Conservation (phyloP, 2,888 invertebrate species). For the Clostera curtula region DNA sequence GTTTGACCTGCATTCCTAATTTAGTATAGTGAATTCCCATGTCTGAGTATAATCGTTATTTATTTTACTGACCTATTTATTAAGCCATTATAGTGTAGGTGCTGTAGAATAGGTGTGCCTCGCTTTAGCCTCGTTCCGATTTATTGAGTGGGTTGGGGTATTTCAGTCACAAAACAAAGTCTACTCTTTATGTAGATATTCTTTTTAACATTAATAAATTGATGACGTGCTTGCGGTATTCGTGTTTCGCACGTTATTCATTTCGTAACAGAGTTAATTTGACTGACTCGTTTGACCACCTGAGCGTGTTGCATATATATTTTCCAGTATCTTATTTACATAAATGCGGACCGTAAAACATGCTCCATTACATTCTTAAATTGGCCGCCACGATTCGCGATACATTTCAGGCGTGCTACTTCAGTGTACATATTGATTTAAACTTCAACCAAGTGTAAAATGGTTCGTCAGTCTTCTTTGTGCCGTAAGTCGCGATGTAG, state of each 20-base stretch:
- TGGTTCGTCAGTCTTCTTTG: slow-evolving; percentile 37
- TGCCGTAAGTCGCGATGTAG: slow-evolving; percentile 30
- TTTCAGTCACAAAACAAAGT: too few relatives aligned
- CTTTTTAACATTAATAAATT: slow-evolving; percentile 6
- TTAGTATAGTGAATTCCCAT: too few relatives aligned
- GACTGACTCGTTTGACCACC: slow-evolving; percentile 42
- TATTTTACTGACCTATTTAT: too few relatives aligned
- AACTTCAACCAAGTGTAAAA: slow-evolving; percentile 43
- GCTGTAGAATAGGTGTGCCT: slow-evolving; percentile 20
- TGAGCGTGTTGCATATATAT: slow-evolving; percentile 38
- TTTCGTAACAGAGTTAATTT: slow-evolving; percentile 45
- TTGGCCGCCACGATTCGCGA: slow-evolving; percentile 32
- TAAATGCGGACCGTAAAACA: slow-evolving; percentile 26
- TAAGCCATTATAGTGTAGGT: slow-evolving; percentile 1
- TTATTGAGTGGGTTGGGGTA: slow-evolving; percentile 23
- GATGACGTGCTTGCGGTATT: slow-evolving; percentile 15
- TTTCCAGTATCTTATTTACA: slow-evolving; percentile 22
- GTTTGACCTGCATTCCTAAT: too few relatives aligned
- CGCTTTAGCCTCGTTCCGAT: slow-evolving; percentile 27
- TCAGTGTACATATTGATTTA: slow-evolving; percentile 38
- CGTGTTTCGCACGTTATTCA: slow-evolving; percentile 39
- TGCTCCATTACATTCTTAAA: slow-evolving; percentile 30
- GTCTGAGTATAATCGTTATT: too few relatives aligned
- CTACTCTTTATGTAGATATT: slow-evolving; percentile 10
- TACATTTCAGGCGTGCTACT: slow-evolving; percentile 42